Conservation (phyloP, 1,140 invertebrate species). For the Psix sp. region DNA sequence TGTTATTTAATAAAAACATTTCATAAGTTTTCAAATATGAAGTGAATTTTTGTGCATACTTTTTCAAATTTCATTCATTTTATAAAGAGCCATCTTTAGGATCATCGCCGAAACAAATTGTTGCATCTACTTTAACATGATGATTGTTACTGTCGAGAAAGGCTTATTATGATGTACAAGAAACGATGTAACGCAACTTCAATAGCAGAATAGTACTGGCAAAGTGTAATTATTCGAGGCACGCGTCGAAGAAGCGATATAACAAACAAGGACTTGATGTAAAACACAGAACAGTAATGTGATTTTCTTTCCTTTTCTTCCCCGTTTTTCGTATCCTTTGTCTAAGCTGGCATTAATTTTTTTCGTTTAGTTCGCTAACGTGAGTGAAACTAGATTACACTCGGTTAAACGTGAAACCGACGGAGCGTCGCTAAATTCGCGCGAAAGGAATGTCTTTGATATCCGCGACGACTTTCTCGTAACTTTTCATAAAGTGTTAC, state of each 20-base stretch:
- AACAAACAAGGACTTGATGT: slow-evolving; percentile 6
- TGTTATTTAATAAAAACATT: no score
- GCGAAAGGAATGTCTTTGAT: slow-evolving; percentile 19
- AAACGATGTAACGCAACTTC: slow-evolving; percentile 34
- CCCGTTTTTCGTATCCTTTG: neutral
- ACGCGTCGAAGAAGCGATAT: slow-evolving; percentile 24
- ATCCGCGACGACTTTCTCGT: slow-evolving; percentile 24
- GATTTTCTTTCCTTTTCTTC: slow-evolving; percentile 21
- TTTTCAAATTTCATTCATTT: no score
- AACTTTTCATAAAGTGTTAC: slow-evolving; percentile 26
- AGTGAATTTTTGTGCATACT: no score
- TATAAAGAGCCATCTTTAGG: no score
- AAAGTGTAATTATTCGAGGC: slow-evolving; percentile 37
- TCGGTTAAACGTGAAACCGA: slow-evolving; percentile 46
- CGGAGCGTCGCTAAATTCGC: slow-evolving; percentile 28
- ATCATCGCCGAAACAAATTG: neutral
- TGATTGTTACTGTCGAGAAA: slow-evolving; percentile 32
- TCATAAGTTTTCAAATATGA: no score
- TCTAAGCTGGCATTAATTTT: neutral
- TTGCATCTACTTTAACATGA: neutral
- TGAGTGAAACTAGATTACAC: slow-evolving; percentile 50
- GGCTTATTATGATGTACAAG: slow-evolving; percentile 39
- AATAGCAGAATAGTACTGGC: slow-evolving; percentile 18
- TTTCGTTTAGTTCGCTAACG: slow-evolving; percentile 30
- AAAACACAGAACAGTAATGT: slow-evolving; percentile 16